A percentile compares a stretch with the other conserved stretches of the same genome.
These are phyloP conservation scores for Rhamnusium bicolor DNA, from an alignment of 2,888 invertebrate species.

Conservation along the genomic window DNA sequence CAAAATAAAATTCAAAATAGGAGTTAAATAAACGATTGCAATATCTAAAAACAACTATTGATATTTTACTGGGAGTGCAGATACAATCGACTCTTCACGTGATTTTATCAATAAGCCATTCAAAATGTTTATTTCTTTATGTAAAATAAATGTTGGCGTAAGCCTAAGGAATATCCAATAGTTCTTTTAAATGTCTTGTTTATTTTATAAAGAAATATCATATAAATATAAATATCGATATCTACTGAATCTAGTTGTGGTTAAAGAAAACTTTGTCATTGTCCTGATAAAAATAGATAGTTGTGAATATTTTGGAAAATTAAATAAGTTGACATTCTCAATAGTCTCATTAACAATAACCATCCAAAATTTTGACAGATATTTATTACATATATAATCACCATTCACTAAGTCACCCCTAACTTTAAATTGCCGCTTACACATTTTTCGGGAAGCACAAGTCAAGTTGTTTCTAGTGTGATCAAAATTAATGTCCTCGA, in stretches of 20 bases:
- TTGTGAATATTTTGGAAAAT: too few species aligned
- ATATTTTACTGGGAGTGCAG: slow-evolving; percentile 41
- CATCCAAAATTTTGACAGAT: too few species aligned
- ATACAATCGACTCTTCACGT: slow-evolving; percentile 38
- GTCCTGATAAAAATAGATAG: too few species aligned
- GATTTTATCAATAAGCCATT: slow-evolving; percentile 22
- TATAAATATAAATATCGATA: not conserved
- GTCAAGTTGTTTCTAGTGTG: too few species aligned
- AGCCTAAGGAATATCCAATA: not conserved
- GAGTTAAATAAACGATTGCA: slow-evolving; percentile 47
- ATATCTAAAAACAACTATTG: slow-evolving; percentile 48
- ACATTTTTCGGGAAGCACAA: too few species aligned
- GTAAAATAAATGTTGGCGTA: slow-evolving; percentile 10
- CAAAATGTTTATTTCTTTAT: slow-evolving; percentile 2
- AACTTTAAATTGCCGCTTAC: too few species aligned
- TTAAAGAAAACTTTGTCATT: not conserved
- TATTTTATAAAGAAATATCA: not conserved
- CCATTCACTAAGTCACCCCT: too few species aligned
- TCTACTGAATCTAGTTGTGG: not conserved
- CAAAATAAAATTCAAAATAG: slow-evolving; percentile 47
- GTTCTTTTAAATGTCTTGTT: not conserved
- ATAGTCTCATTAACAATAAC: too few species aligned
- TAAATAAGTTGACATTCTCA: too few species aligned
- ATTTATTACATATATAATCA: too few species aligned
- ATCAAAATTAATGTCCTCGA: too few species aligned